phyloP scores from a whole-genome alignment of 2,113 vertebrate species.

The Lamprologus speciosus region DNA sequence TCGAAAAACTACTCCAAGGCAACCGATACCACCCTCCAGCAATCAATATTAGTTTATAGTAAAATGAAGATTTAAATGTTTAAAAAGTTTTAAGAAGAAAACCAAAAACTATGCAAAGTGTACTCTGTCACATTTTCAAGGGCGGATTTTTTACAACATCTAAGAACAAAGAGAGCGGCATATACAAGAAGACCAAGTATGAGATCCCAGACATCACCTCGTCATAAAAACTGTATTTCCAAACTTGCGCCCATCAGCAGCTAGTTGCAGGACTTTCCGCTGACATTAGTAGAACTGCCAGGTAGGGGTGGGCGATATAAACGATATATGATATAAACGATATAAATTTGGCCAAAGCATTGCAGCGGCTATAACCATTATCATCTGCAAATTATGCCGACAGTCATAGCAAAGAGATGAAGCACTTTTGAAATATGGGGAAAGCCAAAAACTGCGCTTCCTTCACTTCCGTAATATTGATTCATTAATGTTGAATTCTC shows the following conservation, averaged over 20 bases:
- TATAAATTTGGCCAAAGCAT: not conserved
- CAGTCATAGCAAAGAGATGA: not conserved
- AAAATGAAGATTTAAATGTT: not conserved
- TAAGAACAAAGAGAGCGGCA: not conserved
- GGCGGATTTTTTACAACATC: not conserved
- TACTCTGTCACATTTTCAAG: not conserved
- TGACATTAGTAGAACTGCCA: not conserved
- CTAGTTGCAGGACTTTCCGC: not conserved
- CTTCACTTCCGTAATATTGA: rapidly evolving
- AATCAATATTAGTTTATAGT: not conserved
- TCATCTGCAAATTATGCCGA: not conserved
- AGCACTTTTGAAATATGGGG: not conserved
- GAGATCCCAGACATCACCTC: not conserved
- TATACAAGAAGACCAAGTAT: not conserved
- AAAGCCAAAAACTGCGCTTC: not conserved
- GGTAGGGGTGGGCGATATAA: not conserved
- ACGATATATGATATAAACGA: not conserved
- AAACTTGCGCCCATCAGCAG: not conserved
- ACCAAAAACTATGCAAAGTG: not conserved
- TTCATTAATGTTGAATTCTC: not conserved
- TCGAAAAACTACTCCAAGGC: not conserved
- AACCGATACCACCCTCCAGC: not conserved
- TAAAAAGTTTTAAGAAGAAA: not conserved
- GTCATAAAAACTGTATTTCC: not conserved
- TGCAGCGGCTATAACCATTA: rapidly evolving